Percentiles rank a stretch among this genome's conserved stretches.
Conservation (phyloP, 1,140 invertebrate genomes). For the Ridgeia piscesae region DNA sequence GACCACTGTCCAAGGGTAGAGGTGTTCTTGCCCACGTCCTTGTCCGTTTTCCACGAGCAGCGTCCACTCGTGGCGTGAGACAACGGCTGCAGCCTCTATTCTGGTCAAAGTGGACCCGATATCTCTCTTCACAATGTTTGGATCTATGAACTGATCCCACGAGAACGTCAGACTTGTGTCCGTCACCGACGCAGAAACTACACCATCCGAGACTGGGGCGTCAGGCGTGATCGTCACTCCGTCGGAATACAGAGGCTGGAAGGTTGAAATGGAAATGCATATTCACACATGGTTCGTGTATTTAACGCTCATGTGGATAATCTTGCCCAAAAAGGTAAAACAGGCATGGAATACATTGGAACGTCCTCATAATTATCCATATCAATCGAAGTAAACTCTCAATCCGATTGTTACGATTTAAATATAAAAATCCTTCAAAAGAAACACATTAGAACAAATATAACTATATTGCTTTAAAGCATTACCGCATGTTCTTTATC, state of each 20-base stretch:
- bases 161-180: background rate
- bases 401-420: no score
- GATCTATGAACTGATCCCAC: background rate
- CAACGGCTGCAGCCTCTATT: background rate
- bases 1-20: background rate
- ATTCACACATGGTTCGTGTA: no score
- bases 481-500: no score
- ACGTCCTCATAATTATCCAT: no score
- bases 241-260: background rate
- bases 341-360: no score
- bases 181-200: background rate
- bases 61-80: background rate
- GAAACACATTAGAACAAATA: no score
- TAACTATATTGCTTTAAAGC: no score
- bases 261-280: background rate
- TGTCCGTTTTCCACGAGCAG: background rate
- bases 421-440: no score
- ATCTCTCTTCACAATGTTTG: background rate
- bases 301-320: no score
- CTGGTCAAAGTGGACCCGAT: no score
- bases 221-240: background rate
- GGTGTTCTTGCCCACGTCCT: background rate
- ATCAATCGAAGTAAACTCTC: no score
- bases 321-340: no score
- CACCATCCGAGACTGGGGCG: background rate